phyloP scores from a whole-genome alignment of 2,888 invertebrate genomes.

The Melipona beecheii region DNA sequence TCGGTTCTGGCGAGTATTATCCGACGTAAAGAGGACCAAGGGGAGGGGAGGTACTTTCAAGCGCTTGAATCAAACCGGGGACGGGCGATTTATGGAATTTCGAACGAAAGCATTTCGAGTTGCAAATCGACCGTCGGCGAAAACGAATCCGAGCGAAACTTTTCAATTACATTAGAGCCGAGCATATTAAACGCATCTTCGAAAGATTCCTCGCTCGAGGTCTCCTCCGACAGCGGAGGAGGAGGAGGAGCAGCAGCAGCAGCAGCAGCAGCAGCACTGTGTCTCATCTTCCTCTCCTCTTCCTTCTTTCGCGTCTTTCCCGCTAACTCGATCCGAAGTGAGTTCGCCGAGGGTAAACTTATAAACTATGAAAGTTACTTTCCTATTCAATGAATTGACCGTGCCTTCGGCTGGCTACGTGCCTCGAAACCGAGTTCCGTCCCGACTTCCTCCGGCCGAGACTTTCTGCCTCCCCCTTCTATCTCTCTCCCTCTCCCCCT shows the following conservation, averaged over 20 bases:
- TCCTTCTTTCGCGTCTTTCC: neutral
- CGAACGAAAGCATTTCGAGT: neutral
- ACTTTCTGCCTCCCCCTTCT: neutral
- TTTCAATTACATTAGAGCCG: slow-evolving; percentile 71
- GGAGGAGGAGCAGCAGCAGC: too few relatives aligned
- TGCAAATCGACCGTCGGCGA: slow-evolving; percentile 37
- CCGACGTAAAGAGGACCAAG: neutral
- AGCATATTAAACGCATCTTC: slow-evolving; percentile 63
- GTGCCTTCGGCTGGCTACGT: slow-evolving; percentile 58
- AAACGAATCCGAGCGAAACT: slow-evolving; percentile 58
- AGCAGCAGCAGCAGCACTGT: too few relatives aligned
- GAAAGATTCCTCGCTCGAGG: slow-evolving; percentile 29
- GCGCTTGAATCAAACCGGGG: slow-evolving; percentile 5
- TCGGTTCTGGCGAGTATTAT: neutral
- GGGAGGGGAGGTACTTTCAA: slow-evolving; percentile 7
- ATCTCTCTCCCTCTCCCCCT: too few relatives aligned
- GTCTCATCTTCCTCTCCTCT: neutral
- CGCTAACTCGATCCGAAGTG: slow-evolving; percentile 35
- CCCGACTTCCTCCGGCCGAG: slow-evolving; percentile 28
- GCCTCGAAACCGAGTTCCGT: slow-evolving; percentile 58
- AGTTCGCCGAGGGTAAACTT: slow-evolving; percentile 62
- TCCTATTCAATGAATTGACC: slow-evolving; percentile 71
- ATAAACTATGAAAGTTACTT: slow-evolving; percentile 73
- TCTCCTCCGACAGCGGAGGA: neutral
- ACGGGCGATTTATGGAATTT: slow-evolving; percentile 30